phyloP scores from a whole-genome alignment of 2,113 vertebrate genomes.

The Corydoras maculifer region DNA sequence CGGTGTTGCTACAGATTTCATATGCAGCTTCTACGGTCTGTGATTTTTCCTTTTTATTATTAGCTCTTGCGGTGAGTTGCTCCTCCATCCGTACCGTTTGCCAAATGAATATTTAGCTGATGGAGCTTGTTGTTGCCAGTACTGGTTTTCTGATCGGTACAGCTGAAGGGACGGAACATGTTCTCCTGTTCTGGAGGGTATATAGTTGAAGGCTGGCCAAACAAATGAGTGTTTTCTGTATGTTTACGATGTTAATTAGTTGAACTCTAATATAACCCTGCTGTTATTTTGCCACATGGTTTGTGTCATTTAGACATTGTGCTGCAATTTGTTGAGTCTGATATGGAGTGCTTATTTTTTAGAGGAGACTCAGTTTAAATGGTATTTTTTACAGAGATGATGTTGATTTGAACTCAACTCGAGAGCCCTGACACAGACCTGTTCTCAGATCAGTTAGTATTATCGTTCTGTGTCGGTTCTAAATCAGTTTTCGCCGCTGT shows the following conservation, averaged over 20 bases:
- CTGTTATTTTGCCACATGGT: slow-evolving; percentile 35
- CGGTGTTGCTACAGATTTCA: not conserved
- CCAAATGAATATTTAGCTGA: slow-evolving; percentile 42
- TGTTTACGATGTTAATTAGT: slow-evolving; percentile 37
- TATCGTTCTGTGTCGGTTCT: not conserved
- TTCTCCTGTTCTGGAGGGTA: not conserved
- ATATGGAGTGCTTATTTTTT: slow-evolving; percentile 5
- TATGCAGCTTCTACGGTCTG: not conserved
- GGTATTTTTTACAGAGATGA: no score
- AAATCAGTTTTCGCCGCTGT: not conserved
- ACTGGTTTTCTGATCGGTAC: slow-evolving; percentile 40
- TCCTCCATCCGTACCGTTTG: slow-evolving; percentile 34
- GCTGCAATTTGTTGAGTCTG: slow-evolving; percentile 11
- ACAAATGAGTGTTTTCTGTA: slow-evolving; percentile 34
- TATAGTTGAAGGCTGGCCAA: slow-evolving; percentile 31
- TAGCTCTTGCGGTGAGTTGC: slow-evolving; percentile 10
- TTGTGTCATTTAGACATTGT: slow-evolving; percentile 25
- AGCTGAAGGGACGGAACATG: slow-evolving; percentile 37
- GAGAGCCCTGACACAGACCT: no score
- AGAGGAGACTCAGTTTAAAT: not conserved
- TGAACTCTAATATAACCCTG: slow-evolving; percentile 29
- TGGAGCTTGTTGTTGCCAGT: slow-evolving; percentile 47
- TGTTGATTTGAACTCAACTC: no score
- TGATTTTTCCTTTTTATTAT: not conserved
- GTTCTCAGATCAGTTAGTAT: not conserved